These are phyloP conservation scores for Bubo blakistoni DNA, from an alignment of 2,113 vertebrate genomes.

Conservation along the genomic window DNA sequence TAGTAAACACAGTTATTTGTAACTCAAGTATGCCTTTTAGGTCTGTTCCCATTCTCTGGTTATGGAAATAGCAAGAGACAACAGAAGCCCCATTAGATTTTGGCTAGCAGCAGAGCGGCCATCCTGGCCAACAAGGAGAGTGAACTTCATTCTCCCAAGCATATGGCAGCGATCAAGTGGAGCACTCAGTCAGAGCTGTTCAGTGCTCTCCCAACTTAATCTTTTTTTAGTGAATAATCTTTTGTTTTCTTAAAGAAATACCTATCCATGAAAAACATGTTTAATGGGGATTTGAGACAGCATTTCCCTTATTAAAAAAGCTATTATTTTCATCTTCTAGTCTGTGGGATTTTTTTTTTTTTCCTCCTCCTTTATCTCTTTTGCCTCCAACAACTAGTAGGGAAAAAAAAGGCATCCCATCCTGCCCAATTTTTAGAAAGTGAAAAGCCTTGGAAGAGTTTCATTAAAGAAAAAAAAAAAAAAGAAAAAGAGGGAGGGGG, in stretches of 20 bases:
- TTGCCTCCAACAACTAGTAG: neutral
- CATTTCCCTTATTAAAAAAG: neutral
- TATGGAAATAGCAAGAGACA: neutral
- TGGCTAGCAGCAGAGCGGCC: neutral
- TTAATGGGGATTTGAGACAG: neutral
- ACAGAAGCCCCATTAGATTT: neutral
- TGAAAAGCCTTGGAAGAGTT: neutral
- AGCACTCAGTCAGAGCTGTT: neutral
- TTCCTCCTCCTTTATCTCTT: neutral
- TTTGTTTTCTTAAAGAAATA: neutral
- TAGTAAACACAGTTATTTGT: neutral
- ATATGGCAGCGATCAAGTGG: constrained; percentile 4
- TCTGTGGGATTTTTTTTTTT: neutral
- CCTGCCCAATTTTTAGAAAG: neutral
- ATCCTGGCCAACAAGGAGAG: neutral
- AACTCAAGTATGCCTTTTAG: neutral
- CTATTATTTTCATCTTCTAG: neutral
- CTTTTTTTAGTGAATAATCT: neutral
- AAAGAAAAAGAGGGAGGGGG: too few relatives aligned
- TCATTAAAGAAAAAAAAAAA: neutral
- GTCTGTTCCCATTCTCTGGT: neutral
- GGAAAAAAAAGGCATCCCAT: neutral
- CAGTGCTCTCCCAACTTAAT: neutral
- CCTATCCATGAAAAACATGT: neutral
- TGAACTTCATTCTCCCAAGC: neutral